Base-by-base conservation (phyloP, 2,113 vertebrate genomes). In the Proterorhinus semilunaris region DNA sequence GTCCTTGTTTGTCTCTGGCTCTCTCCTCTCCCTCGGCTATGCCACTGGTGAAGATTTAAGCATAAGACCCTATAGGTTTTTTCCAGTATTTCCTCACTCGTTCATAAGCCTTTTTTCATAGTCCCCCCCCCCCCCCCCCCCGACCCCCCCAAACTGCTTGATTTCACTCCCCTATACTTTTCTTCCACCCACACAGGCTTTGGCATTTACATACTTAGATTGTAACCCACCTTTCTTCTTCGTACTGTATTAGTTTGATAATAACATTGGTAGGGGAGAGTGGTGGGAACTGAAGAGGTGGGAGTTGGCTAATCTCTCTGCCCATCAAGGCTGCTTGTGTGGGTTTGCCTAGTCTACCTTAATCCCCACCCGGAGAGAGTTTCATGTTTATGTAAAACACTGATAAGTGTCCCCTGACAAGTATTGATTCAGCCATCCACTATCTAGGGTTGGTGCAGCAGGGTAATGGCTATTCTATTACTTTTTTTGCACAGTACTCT, bases 241-340 rank as follows among this genome's bases (percentile, higher is more conserved):
- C 54, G 63, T 46, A 36, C 27, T 21, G 77, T 75, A 73, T 74
- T 68, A 72, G 80, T 83, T 75, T 71, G 66, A 82, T 72, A 66
- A 73, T 36, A 70, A 71, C 66, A 61, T 75, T 69, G 68, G 72
- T 68, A 68, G 58, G 44, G 66, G 55, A 78, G 64, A 73, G 68
- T 1, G 12, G 27, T 83, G 71, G 71, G 74, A 86, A 75, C 27
- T 0, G 2, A 81, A 68, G 57, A 78, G 72, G 74, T 17, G 81
- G 76, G 68, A 77, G 74, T 74, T 51, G 52, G 79, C 61, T 84
- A 86, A 87, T 87, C 78, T 76, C 53, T 79, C 75, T 6, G 48
- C 80, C 84, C 69, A 79, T 80, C 61, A 72, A 69, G 53, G 73
- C 75, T 82, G 73, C 48, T 46, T 78, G 78, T 65, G 80, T 85